Evolutionary conservation across 2,888 invertebrate species (phyloP).

Genomic region (Lepetodrilus schrolli): DNA sequence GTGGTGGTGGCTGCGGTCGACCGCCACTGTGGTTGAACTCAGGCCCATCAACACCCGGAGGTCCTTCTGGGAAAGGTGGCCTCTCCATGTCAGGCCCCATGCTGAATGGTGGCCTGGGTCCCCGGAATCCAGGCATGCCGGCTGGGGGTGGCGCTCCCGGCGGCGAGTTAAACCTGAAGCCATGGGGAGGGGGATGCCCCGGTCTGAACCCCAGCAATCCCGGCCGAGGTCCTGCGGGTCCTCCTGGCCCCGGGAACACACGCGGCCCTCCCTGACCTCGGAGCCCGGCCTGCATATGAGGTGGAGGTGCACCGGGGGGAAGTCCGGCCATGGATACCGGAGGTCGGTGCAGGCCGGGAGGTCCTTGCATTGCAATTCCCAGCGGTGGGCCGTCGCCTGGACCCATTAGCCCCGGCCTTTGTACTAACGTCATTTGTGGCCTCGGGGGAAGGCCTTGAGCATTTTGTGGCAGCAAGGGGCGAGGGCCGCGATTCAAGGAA

Average conservation of each 20-base stretch:
- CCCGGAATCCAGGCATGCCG: background rate
- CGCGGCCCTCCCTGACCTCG: slow-evolving; percentile 37
- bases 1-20: slow-evolving; percentile 37
- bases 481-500: slow-evolving; percentile 3
- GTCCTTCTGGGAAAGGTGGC: slow-evolving; percentile 21
- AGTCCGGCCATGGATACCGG: slow-evolving; percentile 24
- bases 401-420: background rate
- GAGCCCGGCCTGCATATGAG: slow-evolving; percentile 29
- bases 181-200: slow-evolving; percentile 31
- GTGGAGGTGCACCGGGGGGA: slow-evolving; percentile 36
- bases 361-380: slow-evolving; percentile 16
- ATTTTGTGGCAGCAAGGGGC: slow-evolving; percentile 6
- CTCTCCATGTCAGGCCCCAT: slow-evolving; percentile 24
- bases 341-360: slow-evolving; percentile 30
- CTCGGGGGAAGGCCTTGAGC: slow-evolving; percentile 9
- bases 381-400: background rate
- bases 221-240: slow-evolving; percentile 38
- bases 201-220: slow-evolving; percentile 43
- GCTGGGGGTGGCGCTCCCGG: background rate
- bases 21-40: slow-evolving; percentile 33
- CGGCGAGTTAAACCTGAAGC: background rate
- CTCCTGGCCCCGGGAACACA: slow-evolving; percentile 38
- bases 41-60: slow-evolving; percentile 28
- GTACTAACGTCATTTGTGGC: slow-evolving; percentile 13
- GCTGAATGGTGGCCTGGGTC: slow-evolving; percentile 8